phyloP scores from a whole-genome alignment of 2,113 vertebrate species.

The Pangasianodon hypophthalmus region DNA sequence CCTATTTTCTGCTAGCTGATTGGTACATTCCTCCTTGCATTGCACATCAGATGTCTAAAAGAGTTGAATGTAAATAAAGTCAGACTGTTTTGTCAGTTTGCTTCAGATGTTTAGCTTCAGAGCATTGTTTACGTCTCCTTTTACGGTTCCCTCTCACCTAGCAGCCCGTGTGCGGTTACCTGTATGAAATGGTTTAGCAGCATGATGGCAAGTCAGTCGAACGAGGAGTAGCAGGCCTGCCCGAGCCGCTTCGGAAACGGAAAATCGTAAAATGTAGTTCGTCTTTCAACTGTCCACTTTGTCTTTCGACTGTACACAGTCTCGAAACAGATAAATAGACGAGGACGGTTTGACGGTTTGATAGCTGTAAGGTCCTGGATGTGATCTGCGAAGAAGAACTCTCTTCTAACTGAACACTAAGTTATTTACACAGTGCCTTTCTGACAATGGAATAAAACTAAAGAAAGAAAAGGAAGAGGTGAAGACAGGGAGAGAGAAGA shows the following conservation, averaged over 20 bases:
- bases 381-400: not conserved
- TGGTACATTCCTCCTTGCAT: not conserved
- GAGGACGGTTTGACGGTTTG: not conserved
- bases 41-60: not conserved
- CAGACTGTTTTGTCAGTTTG: not conserved
- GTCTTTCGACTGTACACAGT: not conserved
- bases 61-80: not conserved
- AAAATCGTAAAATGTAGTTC: not conserved
- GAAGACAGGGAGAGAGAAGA: not conserved
- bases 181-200: slow-evolving; percentile 17
- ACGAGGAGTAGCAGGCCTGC: no score
- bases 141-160: not conserved
- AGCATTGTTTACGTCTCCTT: not conserved
- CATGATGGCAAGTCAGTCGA: slow-evolving; percentile 1
- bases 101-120: not conserved
- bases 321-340: not conserved
- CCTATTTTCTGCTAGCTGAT: not conserved
- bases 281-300: not conserved
- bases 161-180: not conserved
- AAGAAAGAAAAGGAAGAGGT: not conserved
- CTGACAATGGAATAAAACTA: not conserved
- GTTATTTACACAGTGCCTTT: not conserved
- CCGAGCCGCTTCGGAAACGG: not conserved
- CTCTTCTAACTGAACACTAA: not conserved
- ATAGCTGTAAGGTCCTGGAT: not conserved